Evolutionary conservation across 2,888 invertebrate genomes (phyloP), one percentile per base, ranked within the genome.

Genomic region (Platycnemis pennipes): DNA sequence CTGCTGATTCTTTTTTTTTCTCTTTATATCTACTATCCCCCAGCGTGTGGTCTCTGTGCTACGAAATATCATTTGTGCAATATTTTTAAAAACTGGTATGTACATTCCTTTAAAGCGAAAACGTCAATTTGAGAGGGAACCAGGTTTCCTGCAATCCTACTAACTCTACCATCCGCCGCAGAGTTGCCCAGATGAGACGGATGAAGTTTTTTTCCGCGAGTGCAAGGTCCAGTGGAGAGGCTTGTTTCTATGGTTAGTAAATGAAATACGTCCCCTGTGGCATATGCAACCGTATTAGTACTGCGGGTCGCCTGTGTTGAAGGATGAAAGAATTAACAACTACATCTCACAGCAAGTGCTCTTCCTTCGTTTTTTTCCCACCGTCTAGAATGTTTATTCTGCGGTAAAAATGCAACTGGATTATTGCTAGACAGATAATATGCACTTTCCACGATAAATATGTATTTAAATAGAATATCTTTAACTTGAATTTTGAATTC

Each of bases 1-100:
- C 91, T 45, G n/a, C 63, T 44, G 91, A 91, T 63, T 42, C 91
- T 44, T n/a, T 91, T 44, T 91, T 5, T 26, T 91, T 91, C 44
- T 63, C n/a, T 91, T 91, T 91, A n/a, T n/a, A n/a, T n/a, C n/a
- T n/a, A 69, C 63, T 16, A 63, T n/a, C 44, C 42, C 44, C 69
- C 44, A 13, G 63, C 44, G 63, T 44, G 63, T 91, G 63, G 42
- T 63, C 22, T 63, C 42, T 63, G 63, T 26, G 44, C 91, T 37
- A 44, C 63, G 44, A 69, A 63, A 69, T 44, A 45, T 42, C 42
- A 53, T 89, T 56, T 16, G 37, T 7, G 63, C n/a, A 42, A 13
- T 56, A 11, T 89, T 89, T 89, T 53, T 88, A 5, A n/a, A 11
- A 16, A 13, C 37, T 44, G 42, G 56, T 37, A 77, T 37, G 11